Evolutionary conservation across 2,888 invertebrate species (phyloP), one percentile per base, ranked within the genome.

Genomic region (Ptycholaimellus sp.): DNA sequence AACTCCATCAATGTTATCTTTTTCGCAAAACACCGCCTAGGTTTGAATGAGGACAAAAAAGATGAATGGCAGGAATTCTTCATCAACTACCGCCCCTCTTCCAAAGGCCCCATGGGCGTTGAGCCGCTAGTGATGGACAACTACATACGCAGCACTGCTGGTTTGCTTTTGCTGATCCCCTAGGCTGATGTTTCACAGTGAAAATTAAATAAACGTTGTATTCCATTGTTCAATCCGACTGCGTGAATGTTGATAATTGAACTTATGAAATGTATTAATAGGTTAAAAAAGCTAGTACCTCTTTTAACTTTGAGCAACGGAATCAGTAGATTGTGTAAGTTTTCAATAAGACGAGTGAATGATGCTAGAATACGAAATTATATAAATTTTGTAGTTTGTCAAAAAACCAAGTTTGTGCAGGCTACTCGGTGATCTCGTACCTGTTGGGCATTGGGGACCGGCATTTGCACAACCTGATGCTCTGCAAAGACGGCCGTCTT

Each of bases 381-480:
- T n/a, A n/a, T n/a, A n/a, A n/a, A n/a, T n/a, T n/a, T n/a, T n/a
- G n/a, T n/a, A n/a, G n/a, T n/a, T n/a, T n/a, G n/a, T n/a, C n/a
- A 59, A 58, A 46, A n/a, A n/a, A n/a, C n/a, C n/a, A n/a, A n/a
- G 61, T 62, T 37, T 62, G 46, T 22, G 74, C 93, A 30, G 93
- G 93, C 0, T 96, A 96, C 60, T 90, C 87, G 59, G 82, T 96
- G 27, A 87, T 99, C 37, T 96, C 93, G 0, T 96, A 96, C 62
- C 65, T 99, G 27, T 65, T 99, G 35, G 93, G 93, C 20, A 85
- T 99, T 0, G 48, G 48, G 30, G 53, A 53, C 35, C 50, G 53
- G 4, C 96, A 99, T 68, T 66, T 93, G 46, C 93, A 99, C 63
- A 99, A 99, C 65, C 64, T 99, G 30, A 69, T 99, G 30, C 68